A percentile compares a stretch with the other conserved stretches of the same genome.
Evolutionary conservation across 2,113 vertebrate genomes (phyloP).

Genomic region (Hippocampus comes): DNA sequence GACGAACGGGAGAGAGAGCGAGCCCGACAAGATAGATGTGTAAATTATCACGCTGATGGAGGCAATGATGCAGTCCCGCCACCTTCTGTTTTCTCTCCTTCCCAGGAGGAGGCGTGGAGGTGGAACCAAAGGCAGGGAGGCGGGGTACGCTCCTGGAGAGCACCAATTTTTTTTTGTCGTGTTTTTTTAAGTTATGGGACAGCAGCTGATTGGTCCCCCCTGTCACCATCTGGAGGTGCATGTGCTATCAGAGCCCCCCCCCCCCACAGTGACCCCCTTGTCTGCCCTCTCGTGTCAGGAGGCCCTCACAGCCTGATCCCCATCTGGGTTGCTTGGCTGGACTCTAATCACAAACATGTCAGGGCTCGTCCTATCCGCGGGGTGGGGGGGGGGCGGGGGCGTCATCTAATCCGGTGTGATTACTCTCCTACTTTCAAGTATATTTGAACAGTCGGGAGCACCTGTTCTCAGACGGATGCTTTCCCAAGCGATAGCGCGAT

Average conservation of each 20-base stretch:
- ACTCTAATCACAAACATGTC: slow-evolving; percentile 68
- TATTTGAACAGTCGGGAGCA: slow-evolving; percentile 42
- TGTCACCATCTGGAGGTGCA: slow-evolving; percentile 83
- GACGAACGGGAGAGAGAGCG: slow-evolving; percentile 87
- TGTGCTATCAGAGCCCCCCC: slow-evolving; percentile 65
- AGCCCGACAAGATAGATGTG: slow-evolving; percentile 99
- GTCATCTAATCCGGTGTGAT: slow-evolving; percentile 50
- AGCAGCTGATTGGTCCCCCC: slow-evolving; percentile 81
- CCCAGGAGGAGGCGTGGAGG: slow-evolving; percentile 60
- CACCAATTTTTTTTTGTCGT: slow-evolving; percentile 67
- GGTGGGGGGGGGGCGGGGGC: background rate
- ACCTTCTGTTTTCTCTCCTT: slow-evolving; percentile 94
- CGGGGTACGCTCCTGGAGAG: slow-evolving; percentile 24
- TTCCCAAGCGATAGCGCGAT: slow-evolving; percentile 25
- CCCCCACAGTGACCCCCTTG: slow-evolving; percentile 79
- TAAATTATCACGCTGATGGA: slow-evolving; percentile 99
- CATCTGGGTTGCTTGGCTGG: slow-evolving; percentile 66
- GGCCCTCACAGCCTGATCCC: slow-evolving; percentile 63
- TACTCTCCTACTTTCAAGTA: slow-evolving; percentile 21
- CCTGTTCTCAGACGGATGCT: slow-evolving; percentile 29
- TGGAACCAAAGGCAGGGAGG: slow-evolving; percentile 38
- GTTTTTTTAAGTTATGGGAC: slow-evolving; percentile 73
- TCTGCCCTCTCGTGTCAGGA: slow-evolving; percentile 86
- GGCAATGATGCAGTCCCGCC: slow-evolving; percentile 99
- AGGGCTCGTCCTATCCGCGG: slow-evolving; percentile 32